These are phyloP conservation scores for Galaxias olidus DNA, from an alignment of 2,797 vertebrate genomes.

Conservation along the genomic window DNA sequence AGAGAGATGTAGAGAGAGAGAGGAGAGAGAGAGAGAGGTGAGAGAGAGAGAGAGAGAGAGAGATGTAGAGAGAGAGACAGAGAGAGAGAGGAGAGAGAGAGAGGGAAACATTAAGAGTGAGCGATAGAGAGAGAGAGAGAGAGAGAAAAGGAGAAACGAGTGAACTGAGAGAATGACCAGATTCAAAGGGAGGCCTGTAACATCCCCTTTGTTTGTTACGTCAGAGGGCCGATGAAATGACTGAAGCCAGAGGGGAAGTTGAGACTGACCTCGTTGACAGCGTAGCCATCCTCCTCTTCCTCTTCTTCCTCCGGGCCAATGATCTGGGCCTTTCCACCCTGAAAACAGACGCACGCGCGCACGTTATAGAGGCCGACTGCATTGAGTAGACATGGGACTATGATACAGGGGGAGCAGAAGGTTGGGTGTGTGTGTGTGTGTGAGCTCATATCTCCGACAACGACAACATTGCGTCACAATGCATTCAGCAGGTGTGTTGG, in stretches of 20 bases:
- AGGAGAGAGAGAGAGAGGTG: neutral
- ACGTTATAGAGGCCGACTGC: neutral
- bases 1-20: neutral
- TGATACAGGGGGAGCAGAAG: neutral
- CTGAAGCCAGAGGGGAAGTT: neutral
- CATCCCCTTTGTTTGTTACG: no score
- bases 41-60: neutral
- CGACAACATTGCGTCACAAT: neutral
- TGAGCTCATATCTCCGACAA: neutral
- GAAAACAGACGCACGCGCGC: constrained; percentile 11
- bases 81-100: neutral
- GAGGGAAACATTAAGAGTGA: neutral
- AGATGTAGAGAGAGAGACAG: neutral
- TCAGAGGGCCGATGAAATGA: no score
- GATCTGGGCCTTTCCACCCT: constrained; percentile 78
- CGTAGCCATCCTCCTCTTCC: constrained; percentile 80
- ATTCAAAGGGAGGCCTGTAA: neutral
- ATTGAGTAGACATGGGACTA: neutral
- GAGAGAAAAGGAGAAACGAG: neutral
- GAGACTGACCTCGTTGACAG: constrained; percentile 80
- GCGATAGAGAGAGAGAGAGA: rapidly evolving
- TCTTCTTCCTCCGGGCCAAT: constrained; percentile 92
- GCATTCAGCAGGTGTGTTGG: no score
- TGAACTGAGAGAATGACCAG: neutral
- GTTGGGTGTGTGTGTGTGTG: constrained; percentile 9